phyloP scores from a whole-genome alignment of 2,113 vertebrate species.

The Antidorcas marsupialis region DNA sequence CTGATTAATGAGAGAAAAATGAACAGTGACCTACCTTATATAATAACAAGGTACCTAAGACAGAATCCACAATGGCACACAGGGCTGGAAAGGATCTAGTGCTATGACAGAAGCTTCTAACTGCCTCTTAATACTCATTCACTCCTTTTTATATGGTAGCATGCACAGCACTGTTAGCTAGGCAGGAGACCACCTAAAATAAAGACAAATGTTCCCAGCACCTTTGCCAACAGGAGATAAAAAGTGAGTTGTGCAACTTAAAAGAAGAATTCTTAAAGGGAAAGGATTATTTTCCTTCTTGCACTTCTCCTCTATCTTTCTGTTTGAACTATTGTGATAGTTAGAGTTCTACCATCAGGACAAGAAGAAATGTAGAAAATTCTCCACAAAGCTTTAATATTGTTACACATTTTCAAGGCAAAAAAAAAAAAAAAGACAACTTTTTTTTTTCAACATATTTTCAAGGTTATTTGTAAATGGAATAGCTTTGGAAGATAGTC shows the following conservation, averaged over 20 bases:
- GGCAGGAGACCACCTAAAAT: neutral
- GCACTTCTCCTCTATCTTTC: neutral
- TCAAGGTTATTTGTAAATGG: neutral
- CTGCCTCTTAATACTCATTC: neutral
- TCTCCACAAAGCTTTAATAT: neutral
- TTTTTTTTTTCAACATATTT: neutral
- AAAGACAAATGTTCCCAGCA: neutral
- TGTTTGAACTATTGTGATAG: neutral
- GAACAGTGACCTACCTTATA: neutral
- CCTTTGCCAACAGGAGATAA: neutral
- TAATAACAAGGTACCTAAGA: neutral
- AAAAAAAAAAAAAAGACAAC: neutral
- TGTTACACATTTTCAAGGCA: neutral
- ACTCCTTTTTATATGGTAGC: neutral
- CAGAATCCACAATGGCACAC: neutral
- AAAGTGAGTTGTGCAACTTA: neutral
- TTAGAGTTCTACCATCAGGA: neutral
- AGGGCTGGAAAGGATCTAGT: neutral
- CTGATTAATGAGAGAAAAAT: neutral
- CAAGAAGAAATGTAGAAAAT: neutral
- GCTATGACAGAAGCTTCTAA: neutral
- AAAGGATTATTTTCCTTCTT: accelerated
- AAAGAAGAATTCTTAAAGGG: neutral
- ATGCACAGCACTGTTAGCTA: neutral
- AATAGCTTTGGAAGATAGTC: neutral